Percentiles rank a stretch among this genome's conserved stretches.
Conservation (phyloP, 2,113 vertebrate genomes). For the Rynchops niger region DNA sequence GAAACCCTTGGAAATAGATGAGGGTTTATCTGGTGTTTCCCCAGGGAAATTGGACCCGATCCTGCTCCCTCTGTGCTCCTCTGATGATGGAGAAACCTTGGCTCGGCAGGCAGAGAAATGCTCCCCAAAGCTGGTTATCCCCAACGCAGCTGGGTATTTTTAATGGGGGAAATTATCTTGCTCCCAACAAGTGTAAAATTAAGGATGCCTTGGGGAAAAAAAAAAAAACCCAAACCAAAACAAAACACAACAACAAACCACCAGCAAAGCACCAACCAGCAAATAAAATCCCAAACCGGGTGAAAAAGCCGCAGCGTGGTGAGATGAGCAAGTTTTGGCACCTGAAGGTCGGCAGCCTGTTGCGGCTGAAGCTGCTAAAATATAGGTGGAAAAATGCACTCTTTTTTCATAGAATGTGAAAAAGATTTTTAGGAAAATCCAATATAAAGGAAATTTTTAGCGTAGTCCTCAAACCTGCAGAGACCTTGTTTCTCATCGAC, state of each 20-base stretch:
- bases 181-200: neutral
- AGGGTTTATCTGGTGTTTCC: neutral
- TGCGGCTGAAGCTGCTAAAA: neutral
- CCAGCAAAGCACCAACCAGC: neutral
- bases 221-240: no score
- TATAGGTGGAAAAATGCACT: neutral
- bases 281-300: neutral
- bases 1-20: neutral
- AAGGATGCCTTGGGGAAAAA: neutral
- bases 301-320: neutral
- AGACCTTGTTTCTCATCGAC: rapidly evolving
- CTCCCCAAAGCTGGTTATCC: neutral
- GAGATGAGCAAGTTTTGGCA: neutral
- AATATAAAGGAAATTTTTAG: neutral
- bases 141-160: neutral
- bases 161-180: neutral
- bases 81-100: neutral
- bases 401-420: neutral
- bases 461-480: rapidly evolving
- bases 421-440: neutral
- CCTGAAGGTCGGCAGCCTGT: neutral
- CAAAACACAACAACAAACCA: neutral
- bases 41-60: neutral
- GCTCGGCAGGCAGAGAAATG: neutral
- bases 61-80: neutral